Evolutionary conservation across 2,888 invertebrate species (phyloP), one percentile per base, ranked within the genome.

Genomic region (Sisyra nigra): DNA sequence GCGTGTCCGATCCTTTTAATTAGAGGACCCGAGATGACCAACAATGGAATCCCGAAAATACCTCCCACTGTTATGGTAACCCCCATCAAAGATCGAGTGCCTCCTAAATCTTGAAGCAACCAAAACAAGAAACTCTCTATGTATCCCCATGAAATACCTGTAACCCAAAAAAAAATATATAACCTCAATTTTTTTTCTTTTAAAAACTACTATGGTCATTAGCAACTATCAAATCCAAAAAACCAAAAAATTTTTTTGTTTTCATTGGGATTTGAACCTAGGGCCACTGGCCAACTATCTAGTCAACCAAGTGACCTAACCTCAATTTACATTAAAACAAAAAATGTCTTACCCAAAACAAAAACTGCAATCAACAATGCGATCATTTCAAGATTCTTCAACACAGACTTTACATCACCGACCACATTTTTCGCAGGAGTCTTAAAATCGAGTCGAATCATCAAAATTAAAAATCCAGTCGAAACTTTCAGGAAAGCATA

Each of bases 91-190:
- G 79, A 78, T 40, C 79, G 72, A 0, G 80, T 77, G 1, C 76
- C 82, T 3, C 82, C 82, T 47, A 84, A 63, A 59, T 83, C 82
- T 58, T 85, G 80, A 24, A 84, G 69, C 46, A 83, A 65, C 80
- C 83, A 83, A 61, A 84, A 84, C 19, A 84, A 66, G 63, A 83
- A 85, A 51, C 80, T 83, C 60, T 85, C 84, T 50, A 85, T 76
- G 61, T 80, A 83, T 31, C 84, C 84, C 82, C 82, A 84, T n/a
- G 80, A 79, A 15, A 76, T 78, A 29, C 83, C 83, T 83, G 60
- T 8, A 59, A 62, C 46, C 45, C 24, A 7, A 24, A 35, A 31
- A 45, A 11, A 47, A 48, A 15, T 38, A 50, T 42, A 15, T 29
- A 40, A 44, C 37, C 17, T 13, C 18, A 7, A 34, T 6, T 40